Evolutionary conservation across 1,140 invertebrate species (phyloP), one percentile per base, ranked within the genome.

Genomic region (Phymastichus coffea): DNA sequence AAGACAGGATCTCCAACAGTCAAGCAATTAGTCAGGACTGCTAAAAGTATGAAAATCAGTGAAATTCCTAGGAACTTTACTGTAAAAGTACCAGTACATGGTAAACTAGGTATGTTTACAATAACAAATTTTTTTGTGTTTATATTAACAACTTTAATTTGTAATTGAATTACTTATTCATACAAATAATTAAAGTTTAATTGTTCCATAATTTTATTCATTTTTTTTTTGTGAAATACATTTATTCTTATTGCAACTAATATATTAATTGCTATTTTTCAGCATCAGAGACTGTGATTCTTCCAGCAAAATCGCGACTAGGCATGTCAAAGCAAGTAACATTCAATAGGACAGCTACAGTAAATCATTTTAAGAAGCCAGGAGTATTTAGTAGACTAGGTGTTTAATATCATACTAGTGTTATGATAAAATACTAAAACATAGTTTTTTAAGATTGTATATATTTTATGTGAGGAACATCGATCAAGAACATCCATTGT

Each of bases 361-460:
- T 79, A 2, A 65, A 71, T 19, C 70, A 67, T 3, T 64, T 72
- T 0, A 75, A 70, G 51, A 79, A 74, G 48, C 66, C 72, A 3
- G 70, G 73, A 51, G 78, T 80, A 19, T 80, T 80, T 57, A 79
- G 78, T 65, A 71, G 78, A 52, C 56, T 80, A 40, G 78, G 78
- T 7, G 57, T 78, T 66, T 79, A 63, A 76, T 51, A 20, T 26
- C 35, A 30, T 60, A 30, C 41, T 40, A 52, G 2, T 30, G 38
- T 44, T 47, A 51, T 48, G 43, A 62, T 22, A 10, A 61, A 47
- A 19, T 44, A 35, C 23, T 59, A 23, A 56, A 63, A 62, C 60
- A 61, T 61, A 58, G 54, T 60, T 63, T 66, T 55, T 47, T 64
- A 63, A 28, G 55, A 64, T 62, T 61, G 58, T 60, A 44, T 33